These are phyloP conservation scores for Cryptus viduatorius DNA, from an alignment of 2,888 invertebrate genomes.

Conservation along the genomic window DNA sequence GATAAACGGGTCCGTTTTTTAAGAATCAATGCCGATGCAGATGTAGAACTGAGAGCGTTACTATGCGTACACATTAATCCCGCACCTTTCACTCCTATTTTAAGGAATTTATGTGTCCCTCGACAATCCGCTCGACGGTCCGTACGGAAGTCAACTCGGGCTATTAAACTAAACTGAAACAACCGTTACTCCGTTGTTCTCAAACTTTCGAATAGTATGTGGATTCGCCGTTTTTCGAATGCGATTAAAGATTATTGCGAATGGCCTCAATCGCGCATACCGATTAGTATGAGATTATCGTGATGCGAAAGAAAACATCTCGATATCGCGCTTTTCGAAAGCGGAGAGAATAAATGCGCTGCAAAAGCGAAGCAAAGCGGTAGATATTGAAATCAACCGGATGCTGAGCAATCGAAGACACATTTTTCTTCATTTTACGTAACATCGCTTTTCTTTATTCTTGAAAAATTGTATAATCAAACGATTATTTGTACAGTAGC, in stretches of 20 bases:
- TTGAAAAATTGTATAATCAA: not conserved
- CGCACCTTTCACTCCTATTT: slow-evolving; percentile 43
- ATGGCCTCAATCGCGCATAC: slow-evolving; percentile 2
- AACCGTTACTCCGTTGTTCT: not conserved
- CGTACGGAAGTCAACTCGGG: slow-evolving; percentile 6
- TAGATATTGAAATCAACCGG: not conserved
- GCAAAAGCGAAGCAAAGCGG: too few relatives aligned
- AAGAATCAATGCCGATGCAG: not conserved
- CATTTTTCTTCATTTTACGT: not conserved
- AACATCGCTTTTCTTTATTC: not conserved
- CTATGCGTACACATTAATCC: slow-evolving; percentile 10
- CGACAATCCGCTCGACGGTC: slow-evolving; percentile 23
- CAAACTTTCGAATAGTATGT: not conserved
- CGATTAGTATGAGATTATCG: slow-evolving; percentile 15
- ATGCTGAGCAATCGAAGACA: not conserved
- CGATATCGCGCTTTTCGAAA: not conserved
- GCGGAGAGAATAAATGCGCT: not conserved
- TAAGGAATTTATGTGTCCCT: slow-evolving; percentile 15
- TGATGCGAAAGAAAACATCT: slow-evolving; percentile 1
- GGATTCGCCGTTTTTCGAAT: not conserved
- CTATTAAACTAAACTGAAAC: not conserved
- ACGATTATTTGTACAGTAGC: not conserved
- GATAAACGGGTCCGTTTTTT: not conserved
- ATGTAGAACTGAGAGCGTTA: not conserved
- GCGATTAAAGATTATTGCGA: slow-evolving; percentile 6